phyloP scores from a whole-genome alignment of 2,113 vertebrate genomes.

The Chiloscyllium plagiosum region DNA sequence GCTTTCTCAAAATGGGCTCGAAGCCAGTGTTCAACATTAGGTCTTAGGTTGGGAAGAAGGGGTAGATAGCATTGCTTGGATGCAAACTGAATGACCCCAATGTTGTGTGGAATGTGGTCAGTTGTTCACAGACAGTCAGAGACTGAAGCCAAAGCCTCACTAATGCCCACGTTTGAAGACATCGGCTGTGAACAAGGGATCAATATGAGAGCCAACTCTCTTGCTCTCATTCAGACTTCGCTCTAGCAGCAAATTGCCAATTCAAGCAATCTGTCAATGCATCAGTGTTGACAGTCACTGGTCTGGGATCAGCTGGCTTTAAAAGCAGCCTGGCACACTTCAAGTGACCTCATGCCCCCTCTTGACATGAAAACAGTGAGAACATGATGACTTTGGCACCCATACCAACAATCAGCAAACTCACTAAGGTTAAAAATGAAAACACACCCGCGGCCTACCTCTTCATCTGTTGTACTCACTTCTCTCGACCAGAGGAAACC shows the following conservation, averaged over 20 bases:
- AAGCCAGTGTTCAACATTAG: not conserved
- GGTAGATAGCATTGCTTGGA: not conserved
- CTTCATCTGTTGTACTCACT: not conserved
- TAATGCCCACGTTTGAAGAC: not conserved
- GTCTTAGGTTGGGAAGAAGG: not conserved
- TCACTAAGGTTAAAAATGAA: not conserved
- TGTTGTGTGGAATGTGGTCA: not conserved
- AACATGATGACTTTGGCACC: not conserved
- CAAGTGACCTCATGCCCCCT: not conserved
- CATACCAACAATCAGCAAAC: not conserved
- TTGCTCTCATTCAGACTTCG: not conserved
- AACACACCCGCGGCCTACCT: not conserved
- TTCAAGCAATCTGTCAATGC: not conserved
- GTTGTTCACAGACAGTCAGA: not conserved
- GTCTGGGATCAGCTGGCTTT: not conserved
- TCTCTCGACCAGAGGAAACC: not conserved
- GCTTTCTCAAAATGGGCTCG: not conserved
- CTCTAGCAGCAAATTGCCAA: not conserved
- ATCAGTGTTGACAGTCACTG: not conserved
- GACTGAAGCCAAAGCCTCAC: not conserved
- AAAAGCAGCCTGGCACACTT: not conserved
- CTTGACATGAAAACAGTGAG: no score
- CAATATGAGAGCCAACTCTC: not conserved
- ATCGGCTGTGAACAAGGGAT: not conserved
- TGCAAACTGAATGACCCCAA: not conserved